A percentile compares a stretch with the other conserved stretches of the same genome.
Conservation (phyloP, 2,797 vertebrate genomes). For the Periophthalmus magnuspinnatus region DNA sequence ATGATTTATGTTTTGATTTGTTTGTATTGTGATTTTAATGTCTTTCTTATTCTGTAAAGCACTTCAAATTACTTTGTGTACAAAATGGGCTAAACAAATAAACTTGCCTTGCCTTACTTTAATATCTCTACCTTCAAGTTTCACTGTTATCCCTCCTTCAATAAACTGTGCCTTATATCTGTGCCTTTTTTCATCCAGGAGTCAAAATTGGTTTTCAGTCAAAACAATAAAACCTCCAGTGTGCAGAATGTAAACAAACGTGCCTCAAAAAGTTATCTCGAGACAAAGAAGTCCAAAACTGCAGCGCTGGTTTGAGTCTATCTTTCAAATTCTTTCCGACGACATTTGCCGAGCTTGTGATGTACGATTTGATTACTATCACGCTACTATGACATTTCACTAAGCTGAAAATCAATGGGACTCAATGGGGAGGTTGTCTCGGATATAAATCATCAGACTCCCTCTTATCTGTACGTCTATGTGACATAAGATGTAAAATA, state of each 20-base stretch:
- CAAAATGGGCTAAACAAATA: too few relatives aligned
- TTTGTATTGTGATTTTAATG: too few relatives aligned
- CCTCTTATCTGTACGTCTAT: conserved; percentile 41
- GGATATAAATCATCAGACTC: conserved; percentile 51
- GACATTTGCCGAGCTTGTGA: conserved; percentile 55
- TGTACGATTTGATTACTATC: conserved; percentile 67
- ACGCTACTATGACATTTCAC: conserved; percentile 63
- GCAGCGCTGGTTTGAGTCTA: conserved; percentile 8
- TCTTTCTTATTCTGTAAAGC: too few relatives aligned
- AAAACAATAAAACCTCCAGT: conserved; percentile 9
- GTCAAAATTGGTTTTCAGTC: conserved; percentile 8
- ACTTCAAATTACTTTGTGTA: too few relatives aligned
- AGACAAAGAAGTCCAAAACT: conserved; percentile 26
- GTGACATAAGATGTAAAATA: conserved; percentile 44
- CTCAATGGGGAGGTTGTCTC: conserved; percentile 55
- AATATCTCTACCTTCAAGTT: not conserved
- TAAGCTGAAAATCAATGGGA: conserved; percentile 66
- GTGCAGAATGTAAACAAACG: conserved; percentile 12
- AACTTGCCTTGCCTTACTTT: not conserved
- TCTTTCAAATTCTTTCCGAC: conserved; percentile 43
- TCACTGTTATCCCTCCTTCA: not conserved
- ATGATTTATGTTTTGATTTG: too few relatives aligned
- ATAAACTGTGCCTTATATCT: not conserved
- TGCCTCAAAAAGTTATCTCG: conserved; percentile 8
- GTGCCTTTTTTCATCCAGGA: conserved; percentile 12